Evolutionary conservation across 2,888 invertebrate genomes (phyloP).

Genomic region (Dryobotodes eremita): DNA sequence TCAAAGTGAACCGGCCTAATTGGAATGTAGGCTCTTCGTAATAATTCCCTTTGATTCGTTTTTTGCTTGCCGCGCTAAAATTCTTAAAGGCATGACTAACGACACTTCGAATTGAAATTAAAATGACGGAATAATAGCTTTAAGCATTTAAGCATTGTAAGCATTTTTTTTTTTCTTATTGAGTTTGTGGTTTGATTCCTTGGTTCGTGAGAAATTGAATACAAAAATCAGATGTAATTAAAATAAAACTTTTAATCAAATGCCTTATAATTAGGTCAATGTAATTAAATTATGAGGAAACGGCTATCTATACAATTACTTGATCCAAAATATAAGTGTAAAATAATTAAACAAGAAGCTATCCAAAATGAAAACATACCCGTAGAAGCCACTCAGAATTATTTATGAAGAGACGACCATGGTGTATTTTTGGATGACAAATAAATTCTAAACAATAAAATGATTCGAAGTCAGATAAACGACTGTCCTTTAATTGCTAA

Average conservation of each 20-base stretch:
- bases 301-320: neutral
- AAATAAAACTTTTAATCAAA: neutral
- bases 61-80: constrained; percentile 54
- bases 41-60: constrained; percentile 61
- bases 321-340: neutral
- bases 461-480: constrained; percentile 3
- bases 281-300: neutral
- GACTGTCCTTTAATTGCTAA: neutral
- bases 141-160: too few species aligned
- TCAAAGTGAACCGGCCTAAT: constrained; percentile 57
- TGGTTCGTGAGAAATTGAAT: neutral
- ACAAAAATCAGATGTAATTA: too few species aligned
- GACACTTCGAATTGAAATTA: constrained; percentile 48
- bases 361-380: neutral
- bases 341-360: neutral
- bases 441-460: neutral
- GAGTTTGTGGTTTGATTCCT: neutral
- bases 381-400: neutral
- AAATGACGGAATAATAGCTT: constrained; percentile 40
- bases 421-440: neutral
- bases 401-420: neutral
- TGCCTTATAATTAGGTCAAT: neutral
- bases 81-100: constrained; percentile 54
- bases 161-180: constrained; percentile 37
- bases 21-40: constrained; percentile 58